Evolutionary conservation across 2,888 invertebrate genomes (phyloP), one percentile per base, ranked within the genome.

Genomic region (Zygothrica quintamaculata): DNA sequence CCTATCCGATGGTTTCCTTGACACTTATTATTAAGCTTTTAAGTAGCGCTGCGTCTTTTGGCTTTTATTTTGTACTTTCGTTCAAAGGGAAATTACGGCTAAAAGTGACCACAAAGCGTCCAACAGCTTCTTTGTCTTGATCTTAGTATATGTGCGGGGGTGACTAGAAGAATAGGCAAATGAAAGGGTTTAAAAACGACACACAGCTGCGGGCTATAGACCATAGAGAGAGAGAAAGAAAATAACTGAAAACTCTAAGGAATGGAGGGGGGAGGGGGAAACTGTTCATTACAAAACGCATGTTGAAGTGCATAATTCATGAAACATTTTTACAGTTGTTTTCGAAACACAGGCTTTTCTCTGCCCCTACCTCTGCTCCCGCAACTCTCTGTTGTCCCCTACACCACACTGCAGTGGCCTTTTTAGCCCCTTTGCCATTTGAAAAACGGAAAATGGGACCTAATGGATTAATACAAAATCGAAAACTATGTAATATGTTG

Each of bases 241-340:
- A n/a, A n/a, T n/a, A n/a, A n/a, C 43, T 44, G 15, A 29, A 50
- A 22, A 26, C 8, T 12, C 3, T 3, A 1, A 7, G 13, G 36
- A 2, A 13, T 3, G 36, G 4, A 7, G 11, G 15, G 13, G 39
- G 18, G 16, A 8, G 16, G 26, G 48, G 37, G 60, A 1, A 22
- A 6, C 15, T 33, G 65, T 65, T 61, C 57, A 61, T 70, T 60
- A 71, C 46, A 51, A 67, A 67, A 72, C 74, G 61, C 69, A 65
- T 70, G 69, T 39, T 59, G 53, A 73, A 73, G 62, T 77, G 81
- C 77, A 74, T 62, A 74, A 73, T 65, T 69, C 53, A 64, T 44
- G 47, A 62, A 62, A 59, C 59, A 57, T 62, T 79, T 22, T 72
- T 59, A 48, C 65, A 59, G 50, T 53, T 60, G 47, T 51, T 46